Conservation (phyloP, 2,888 invertebrate species). For the Meandrusa payeni region DNA sequence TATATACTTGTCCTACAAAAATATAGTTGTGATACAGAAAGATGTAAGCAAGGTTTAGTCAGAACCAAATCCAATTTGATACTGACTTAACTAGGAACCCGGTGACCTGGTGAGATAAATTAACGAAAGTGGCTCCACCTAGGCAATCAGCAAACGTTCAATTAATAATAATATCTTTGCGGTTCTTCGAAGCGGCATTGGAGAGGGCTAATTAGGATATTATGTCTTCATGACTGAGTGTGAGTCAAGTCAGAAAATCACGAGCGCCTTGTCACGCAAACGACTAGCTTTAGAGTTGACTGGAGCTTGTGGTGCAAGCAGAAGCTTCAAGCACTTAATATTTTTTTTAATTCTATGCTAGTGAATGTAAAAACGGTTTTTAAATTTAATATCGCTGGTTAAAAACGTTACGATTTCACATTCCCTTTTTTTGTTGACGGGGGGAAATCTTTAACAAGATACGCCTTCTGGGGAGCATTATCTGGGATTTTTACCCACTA, state of each 20-base stretch:
- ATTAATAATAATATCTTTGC: slow-evolving; percentile 19
- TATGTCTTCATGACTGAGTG: slow-evolving; percentile 26
- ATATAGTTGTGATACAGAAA: too few relatives aligned
- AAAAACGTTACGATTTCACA: too few relatives aligned
- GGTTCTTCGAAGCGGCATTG: slow-evolving; percentile 18
- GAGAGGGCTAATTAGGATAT: slow-evolving; percentile 27
- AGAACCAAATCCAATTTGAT: too few relatives aligned
- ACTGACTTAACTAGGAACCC: background rate
- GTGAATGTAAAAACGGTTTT: too few relatives aligned
- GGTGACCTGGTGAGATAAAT: slow-evolving; percentile 7
- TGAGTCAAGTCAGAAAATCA: slow-evolving; percentile 30
- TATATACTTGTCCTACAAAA: too few relatives aligned
- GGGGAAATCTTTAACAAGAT: too few relatives aligned
- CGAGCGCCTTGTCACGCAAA: slow-evolving; percentile 30
- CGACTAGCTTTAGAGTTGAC: slow-evolving; percentile 28
- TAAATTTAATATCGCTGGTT: too few relatives aligned
- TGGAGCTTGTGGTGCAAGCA: slow-evolving; percentile 16
- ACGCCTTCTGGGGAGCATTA: too few relatives aligned
- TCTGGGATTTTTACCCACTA: too few relatives aligned
- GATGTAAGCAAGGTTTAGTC: too few relatives aligned
- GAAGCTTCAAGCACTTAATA: slow-evolving; percentile 3
- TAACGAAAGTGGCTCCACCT: slow-evolving; percentile 9
- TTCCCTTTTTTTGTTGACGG: too few relatives aligned
- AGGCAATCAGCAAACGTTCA: slow-evolving; percentile 17
- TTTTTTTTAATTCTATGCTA: too few relatives aligned